These are phyloP conservation scores for Pteropus rufus DNA, from an alignment of 2,797 vertebrate species.

Conservation along the genomic window DNA sequence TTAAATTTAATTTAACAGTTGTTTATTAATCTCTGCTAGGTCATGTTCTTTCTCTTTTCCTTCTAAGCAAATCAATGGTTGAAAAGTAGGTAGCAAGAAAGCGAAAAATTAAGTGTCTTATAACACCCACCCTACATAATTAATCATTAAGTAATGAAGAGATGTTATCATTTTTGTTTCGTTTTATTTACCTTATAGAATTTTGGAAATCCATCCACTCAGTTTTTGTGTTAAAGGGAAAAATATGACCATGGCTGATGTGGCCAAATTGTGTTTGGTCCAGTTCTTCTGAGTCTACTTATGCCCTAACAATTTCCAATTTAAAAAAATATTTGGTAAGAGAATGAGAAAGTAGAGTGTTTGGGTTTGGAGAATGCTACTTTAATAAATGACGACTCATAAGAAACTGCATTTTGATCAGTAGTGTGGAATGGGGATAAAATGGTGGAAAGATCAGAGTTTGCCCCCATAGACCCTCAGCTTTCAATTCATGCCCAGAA, in stretches of 20 bases:
- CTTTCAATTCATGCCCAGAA: neutral
- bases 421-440: neutral
- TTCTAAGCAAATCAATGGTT: neutral
- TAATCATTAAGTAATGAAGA: neutral
- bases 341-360: neutral
- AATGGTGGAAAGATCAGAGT: neutral
- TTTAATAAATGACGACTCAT: neutral
- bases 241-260: neutral
- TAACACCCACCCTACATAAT: neutral
- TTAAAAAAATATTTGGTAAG: neutral
- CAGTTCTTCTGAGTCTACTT: neutral
- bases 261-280: neutral
- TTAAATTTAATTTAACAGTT: conserved; percentile 14
- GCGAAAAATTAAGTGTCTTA: neutral
- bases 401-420: neutral
- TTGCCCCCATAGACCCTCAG: neutral
- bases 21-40: conserved; percentile 2
- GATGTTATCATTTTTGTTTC: neutral
- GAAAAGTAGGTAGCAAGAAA: neutral
- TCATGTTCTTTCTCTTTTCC: neutral
- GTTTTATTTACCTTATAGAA: neutral
- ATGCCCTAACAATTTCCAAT: neutral
- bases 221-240: neutral
- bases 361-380: neutral
- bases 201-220: neutral